phyloP scores from a whole-genome alignment of 1,140 invertebrate species.

The Onthophagus taurus region DNA sequence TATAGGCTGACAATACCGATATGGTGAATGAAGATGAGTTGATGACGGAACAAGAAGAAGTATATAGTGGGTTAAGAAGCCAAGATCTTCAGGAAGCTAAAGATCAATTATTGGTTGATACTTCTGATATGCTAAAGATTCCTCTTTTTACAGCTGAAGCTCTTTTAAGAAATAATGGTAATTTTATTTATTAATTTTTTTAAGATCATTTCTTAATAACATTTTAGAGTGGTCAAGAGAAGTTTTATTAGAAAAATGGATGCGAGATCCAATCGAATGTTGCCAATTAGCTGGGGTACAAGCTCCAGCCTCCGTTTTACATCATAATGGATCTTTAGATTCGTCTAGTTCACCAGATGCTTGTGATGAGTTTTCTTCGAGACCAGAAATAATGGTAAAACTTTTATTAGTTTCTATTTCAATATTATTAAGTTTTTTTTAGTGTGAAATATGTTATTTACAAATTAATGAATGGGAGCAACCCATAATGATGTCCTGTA shows the following conservation, averaged over 20 bases:
- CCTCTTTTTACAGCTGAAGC: conserved; percentile 66
- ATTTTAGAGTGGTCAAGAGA: conserved; percentile 62
- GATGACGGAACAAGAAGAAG: conserved; percentile 41
- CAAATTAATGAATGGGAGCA: conserved; percentile 34
- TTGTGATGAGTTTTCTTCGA: conserved; percentile 19
- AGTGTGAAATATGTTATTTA: conserved; percentile 59
- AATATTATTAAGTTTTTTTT: conserved; percentile 19
- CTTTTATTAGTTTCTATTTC: not conserved
- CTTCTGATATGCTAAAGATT: conserved; percentile 65
- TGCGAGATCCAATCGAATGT: conserved; percentile 55
- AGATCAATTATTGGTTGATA: conserved; percentile 63
- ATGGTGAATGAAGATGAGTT: conserved; percentile 41
- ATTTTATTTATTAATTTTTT: conserved; percentile 7
- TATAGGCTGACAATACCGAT: conserved; percentile 37
- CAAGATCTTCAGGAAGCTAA: conserved; percentile 69
- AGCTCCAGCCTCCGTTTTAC: conserved; percentile 44
- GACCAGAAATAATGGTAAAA: conserved; percentile 32
- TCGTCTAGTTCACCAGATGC: conserved; percentile 30
- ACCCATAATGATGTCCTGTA: conserved; percentile 45
- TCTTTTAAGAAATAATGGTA: conserved; percentile 59
- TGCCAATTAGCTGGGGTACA: conserved; percentile 59
- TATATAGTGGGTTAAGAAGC: conserved; percentile 54
- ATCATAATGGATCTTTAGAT: conserved; percentile 33
- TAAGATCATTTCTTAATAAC: not conserved
- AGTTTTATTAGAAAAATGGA: conserved; percentile 59